phyloP scores from a whole-genome alignment of 2,797 vertebrate genomes.

The Crocodylus rhombifer region DNA sequence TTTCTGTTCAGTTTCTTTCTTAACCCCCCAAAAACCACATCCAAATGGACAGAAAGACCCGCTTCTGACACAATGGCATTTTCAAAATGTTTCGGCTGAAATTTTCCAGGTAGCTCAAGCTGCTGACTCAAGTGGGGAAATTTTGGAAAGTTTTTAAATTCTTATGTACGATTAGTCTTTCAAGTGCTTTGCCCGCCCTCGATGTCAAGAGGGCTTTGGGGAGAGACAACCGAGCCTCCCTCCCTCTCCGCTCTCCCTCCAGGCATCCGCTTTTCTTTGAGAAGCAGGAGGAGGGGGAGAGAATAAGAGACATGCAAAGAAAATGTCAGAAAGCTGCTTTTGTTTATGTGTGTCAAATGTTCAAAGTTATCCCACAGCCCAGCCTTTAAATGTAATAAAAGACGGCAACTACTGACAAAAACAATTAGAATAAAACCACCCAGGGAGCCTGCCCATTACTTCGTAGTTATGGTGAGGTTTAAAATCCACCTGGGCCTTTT shows the following conservation, averaged over 20 bases:
- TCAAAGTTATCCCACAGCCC: slow-evolving; percentile 69
- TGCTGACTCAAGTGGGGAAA: slow-evolving; percentile 55
- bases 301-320: slow-evolving; percentile 69
- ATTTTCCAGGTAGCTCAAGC: slow-evolving; percentile 48
- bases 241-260: slow-evolving; percentile 67
- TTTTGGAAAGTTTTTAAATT: slow-evolving; percentile 56
- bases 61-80: slow-evolving; percentile 37
- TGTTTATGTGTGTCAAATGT: slow-evolving; percentile 63
- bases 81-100: slow-evolving; percentile 59
- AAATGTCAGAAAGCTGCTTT: slow-evolving; percentile 74
- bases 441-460: slow-evolving; percentile 45
- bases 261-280: slow-evolving; percentile 69
- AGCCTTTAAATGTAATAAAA: slow-evolving; percentile 60
- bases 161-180: slow-evolving; percentile 68
- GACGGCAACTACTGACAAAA: slow-evolving; percentile 48
- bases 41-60: slow-evolving; percentile 29
- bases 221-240: slow-evolving; percentile 55
- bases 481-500: slow-evolving; percentile 69
- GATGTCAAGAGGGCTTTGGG: slow-evolving; percentile 63
- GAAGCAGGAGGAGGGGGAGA: slow-evolving; percentile 63
- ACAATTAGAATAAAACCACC: slow-evolving; percentile 43
- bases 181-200: slow-evolving; percentile 54
- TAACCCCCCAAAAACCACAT: slow-evolving; percentile 1
- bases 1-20: slow-evolving; percentile 21
- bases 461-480: background rate